These are phyloP conservation scores for Peromyscus maniculatus DNA, from an alignment of 2,113 vertebrate species.

Conservation along the genomic window DNA sequence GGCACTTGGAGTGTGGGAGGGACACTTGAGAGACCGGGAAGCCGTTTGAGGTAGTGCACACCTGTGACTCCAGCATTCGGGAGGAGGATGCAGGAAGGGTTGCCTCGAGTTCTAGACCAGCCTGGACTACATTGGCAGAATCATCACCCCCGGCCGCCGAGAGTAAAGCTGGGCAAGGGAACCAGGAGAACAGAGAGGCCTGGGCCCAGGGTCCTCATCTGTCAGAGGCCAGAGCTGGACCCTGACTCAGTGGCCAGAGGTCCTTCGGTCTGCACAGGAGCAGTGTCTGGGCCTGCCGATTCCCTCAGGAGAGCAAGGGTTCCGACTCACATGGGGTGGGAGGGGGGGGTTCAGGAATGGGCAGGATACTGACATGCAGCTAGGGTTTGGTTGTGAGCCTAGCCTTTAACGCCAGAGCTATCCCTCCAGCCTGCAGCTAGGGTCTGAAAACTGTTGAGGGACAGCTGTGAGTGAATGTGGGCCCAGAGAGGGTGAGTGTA, in stretches of 20 bases:
- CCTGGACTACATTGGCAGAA: neutral
- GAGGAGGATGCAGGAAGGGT: neutral
- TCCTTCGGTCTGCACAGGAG: neutral
- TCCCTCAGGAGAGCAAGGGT: neutral
- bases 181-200: neutral
- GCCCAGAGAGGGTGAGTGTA: conserved; percentile 11
- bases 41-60: neutral
- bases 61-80: neutral
- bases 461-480: neutral
- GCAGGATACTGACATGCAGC: too few species aligned
- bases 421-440: too few species aligned
- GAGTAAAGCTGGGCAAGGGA: neutral
- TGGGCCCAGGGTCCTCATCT: neutral
- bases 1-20: neutral
- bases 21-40: neutral
- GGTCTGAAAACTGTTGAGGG: neutral
- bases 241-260: neutral
- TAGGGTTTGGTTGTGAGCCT: too few species aligned
- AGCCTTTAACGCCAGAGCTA: too few species aligned
- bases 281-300: neutral
- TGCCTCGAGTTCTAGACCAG: neutral
- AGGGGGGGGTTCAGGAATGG: neutral
- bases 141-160: neutral
- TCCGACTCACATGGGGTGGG: neutral
- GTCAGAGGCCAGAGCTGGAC: neutral